These are phyloP conservation scores for Phasia obesa DNA, from an alignment of 2,888 invertebrate genomes.

Conservation along the genomic window DNA sequence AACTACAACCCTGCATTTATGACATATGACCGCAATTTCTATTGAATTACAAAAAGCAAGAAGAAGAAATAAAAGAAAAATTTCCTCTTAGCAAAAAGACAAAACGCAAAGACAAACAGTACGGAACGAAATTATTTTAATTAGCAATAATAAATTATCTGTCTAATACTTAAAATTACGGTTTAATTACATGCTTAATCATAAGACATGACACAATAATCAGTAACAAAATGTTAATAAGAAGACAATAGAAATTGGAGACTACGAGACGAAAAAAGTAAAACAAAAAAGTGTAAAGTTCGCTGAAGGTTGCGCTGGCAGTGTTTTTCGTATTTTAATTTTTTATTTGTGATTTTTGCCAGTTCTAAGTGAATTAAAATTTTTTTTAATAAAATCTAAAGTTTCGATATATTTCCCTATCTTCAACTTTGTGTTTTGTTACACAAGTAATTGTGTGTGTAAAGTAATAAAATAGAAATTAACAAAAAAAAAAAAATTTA, in stretches of 20 bases:
- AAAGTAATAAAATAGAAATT: constrained; percentile 1
- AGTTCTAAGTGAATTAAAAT: constrained; percentile 23
- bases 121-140: constrained; percentile 42
- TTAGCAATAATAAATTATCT: background rate
- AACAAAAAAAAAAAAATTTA: background rate
- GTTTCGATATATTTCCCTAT: background rate
- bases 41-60: constrained; percentile 4
- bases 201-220: constrained; percentile 2
- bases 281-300: constrained; percentile 75
- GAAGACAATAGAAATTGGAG: constrained; percentile 10
- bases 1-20: no score
- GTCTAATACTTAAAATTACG: constrained; percentile 5
- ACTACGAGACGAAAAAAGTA: constrained; percentile 57
- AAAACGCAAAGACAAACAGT: constrained; percentile 28
- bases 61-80: constrained; percentile 32
- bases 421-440: constrained; percentile 5
- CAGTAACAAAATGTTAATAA: constrained; percentile 2
- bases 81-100: constrained; percentile 22
- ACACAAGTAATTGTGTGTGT: background rate
- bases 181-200: constrained; percentile 1
- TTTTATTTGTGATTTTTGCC: constrained; percentile 40
- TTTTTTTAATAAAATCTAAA: no score
- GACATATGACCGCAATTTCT: no score
- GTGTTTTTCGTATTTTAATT: constrained; percentile 56
- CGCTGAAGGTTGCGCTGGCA: constrained; percentile 68